Percentiles rank a stretch among this genome's conserved stretches.
phyloP scores from a whole-genome alignment of 2,888 invertebrate species.

The Sthenelais limicola region DNA sequence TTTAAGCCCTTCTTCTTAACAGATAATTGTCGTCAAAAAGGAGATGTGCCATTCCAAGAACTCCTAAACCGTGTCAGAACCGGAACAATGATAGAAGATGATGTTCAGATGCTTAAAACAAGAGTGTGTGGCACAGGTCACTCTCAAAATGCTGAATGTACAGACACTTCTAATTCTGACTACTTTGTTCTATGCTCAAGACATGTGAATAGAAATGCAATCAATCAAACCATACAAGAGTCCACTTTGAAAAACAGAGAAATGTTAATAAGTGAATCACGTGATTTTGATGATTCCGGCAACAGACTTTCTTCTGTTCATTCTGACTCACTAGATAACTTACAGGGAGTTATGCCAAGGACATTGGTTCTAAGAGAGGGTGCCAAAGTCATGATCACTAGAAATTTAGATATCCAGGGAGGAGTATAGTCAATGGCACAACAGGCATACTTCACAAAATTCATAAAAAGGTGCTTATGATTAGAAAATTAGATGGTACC shows the following conservation, averaged over 20 bases:
- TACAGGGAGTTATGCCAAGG: not conserved
- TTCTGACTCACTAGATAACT: not conserved
- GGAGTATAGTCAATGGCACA: conserved; percentile 24
- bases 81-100: not conserved
- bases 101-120: not conserved
- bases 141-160: not conserved
- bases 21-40: conserved; percentile 23
- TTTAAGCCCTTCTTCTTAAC: conserved; percentile 23
- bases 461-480: not conserved
- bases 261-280: not conserved
- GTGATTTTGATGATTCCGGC: conserved; percentile 12
- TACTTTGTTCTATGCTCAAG: conserved; percentile 15
- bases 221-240: conserved; percentile 7
- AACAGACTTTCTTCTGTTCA: not conserved
- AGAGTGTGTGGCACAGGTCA: conserved; percentile 23
- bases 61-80: conserved; percentile 11
- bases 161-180: not conserved
- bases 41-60: not conserved
- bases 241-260: not conserved
- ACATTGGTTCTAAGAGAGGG: not conserved
- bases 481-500: not conserved
- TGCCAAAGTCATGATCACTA: conserved; percentile 19
- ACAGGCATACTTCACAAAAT: not conserved
- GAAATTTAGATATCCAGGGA: not conserved
- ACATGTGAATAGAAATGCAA: not conserved